Base-by-base conservation (phyloP, 2,113 vertebrate species). In the Eonycteris spelaea region DNA sequence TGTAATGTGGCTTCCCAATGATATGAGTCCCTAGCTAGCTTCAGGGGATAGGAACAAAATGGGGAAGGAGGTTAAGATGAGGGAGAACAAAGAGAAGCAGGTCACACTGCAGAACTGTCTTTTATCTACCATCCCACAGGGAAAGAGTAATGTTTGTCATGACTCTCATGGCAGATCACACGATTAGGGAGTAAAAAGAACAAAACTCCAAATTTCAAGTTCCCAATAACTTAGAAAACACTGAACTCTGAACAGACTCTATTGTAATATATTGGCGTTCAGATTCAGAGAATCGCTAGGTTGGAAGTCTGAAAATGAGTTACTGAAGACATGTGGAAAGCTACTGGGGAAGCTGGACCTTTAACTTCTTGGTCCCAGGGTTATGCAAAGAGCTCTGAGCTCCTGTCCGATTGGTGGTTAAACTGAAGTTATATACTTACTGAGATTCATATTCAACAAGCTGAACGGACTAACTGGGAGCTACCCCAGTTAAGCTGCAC, bases 81-180 rank as follows among this genome's bases (percentile, higher is more conserved):
- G 6, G 15, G 73, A 87, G 18, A 83, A 85, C 1, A 38, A 93
- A 94, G 67, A 94, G 22, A 94, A 90, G 16, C n/a, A 82, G 33
- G 8, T 53, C 63, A 85, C 24, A 67, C 1, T 30, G 18, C 6
- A 90, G 61, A 86, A 48, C 2, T 51, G 80, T 3, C 67, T 86
- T 95, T 82, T 86, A 28, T 89, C 48, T 90, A 61, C 22, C 43
- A 73, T 86, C 80, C 78, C 61, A 79, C 6, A 48, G 63, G 14
- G 70, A 79, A 8, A 59, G 28, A 87, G 28, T 65, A 40, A 93
- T 85, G 53, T 73, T 45, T 95, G 9, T 71, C 48, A 82, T 40
- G 51, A 96, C 45, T 95, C 55, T 96, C 26, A 59, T 24, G 21
- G 70, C 40, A 86, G 38, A 95, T 91, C 63, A n/a, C 94, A 94